Percentiles rank a stretch among this genome's conserved stretches.
phyloP scores from a whole-genome alignment of 2,113 vertebrate species.

The Clarias gariepinus region DNA sequence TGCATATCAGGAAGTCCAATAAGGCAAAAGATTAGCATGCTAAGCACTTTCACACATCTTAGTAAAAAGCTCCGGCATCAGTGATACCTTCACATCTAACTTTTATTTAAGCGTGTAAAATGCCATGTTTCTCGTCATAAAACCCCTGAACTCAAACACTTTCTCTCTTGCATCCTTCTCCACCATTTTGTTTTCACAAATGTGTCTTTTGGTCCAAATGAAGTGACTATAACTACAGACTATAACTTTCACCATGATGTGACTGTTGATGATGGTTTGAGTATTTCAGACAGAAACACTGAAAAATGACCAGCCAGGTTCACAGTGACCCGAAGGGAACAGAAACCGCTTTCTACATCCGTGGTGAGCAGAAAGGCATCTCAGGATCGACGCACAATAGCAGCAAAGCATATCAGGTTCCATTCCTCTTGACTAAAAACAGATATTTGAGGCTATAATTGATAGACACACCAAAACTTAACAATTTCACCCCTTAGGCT shows the following conservation, averaged over 20 bases:
- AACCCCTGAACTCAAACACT: neutral
- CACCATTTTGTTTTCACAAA: neutral
- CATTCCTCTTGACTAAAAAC: neutral
- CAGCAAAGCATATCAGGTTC: neutral
- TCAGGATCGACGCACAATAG: neutral
- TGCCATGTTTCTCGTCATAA: neutral
- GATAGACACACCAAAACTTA: neutral
- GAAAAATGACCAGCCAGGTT: neutral
- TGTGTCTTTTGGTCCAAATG: neutral
- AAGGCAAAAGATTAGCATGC: slow-evolving; percentile 23
- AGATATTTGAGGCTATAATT: neutral
- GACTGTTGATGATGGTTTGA: neutral
- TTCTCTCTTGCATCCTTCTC: neutral
- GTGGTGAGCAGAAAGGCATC: neutral
- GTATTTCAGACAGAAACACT: neutral
- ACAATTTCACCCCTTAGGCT: neutral
- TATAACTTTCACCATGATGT: neutral
- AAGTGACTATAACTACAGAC: neutral
- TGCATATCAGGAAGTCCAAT: slow-evolving; percentile 14
- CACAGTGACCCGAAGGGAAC: neutral
- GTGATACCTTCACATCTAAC: neutral
- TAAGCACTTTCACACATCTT: slow-evolving; percentile 26
- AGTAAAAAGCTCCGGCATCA: slow-evolving; percentile 12
- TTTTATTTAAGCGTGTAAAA: neutral
- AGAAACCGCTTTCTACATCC: neutral